Evolutionary conservation across 2,113 vertebrate genomes (phyloP).

Genomic region (Notothenia rossii): DNA sequence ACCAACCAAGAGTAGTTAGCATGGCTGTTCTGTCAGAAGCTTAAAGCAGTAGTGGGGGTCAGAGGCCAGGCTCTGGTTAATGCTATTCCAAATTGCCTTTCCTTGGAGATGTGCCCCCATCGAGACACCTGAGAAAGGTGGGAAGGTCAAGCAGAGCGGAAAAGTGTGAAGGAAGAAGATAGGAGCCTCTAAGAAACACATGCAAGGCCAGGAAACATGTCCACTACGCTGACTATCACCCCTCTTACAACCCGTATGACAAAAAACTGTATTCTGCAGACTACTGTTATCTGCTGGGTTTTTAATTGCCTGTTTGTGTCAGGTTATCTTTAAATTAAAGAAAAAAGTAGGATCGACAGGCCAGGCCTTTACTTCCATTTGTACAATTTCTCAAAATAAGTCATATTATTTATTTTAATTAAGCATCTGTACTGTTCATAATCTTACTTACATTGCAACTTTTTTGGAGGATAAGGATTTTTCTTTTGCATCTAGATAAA

Average conservation of each 20-base stretch:
- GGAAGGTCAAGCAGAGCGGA: constrained; percentile 55
- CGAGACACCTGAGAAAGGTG: constrained; percentile 65
- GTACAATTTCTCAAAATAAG: background rate
- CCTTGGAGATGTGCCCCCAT: constrained; percentile 67
- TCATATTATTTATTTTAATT: background rate
- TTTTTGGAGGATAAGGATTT: background rate
- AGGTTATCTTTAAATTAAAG: constrained; percentile 2
- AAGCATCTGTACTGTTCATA: background rate
- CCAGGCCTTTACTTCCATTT: background rate
- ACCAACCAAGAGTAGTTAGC: constrained; percentile 43
- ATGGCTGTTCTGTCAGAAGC: constrained; percentile 56
- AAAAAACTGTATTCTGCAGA: constrained; percentile 19
- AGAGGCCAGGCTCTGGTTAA: constrained; percentile 71
- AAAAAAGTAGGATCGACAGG: background rate
- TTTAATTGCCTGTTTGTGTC: background rate
- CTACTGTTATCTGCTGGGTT: background rate
- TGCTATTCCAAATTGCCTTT: constrained; percentile 78
- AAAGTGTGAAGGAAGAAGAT: constrained; percentile 39
- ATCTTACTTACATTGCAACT: background rate
- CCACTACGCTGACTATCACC: constrained; percentile 25
- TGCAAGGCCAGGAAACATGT: constrained; percentile 33
- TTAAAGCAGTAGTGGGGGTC: constrained; percentile 61
- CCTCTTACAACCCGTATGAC: constrained; percentile 15
- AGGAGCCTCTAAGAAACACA: constrained; percentile 21
- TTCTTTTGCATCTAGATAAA: background rate